These are phyloP conservation scores for Styela clava DNA, from an alignment of 23 tunicate genomes.

Conservation along the genomic window DNA sequence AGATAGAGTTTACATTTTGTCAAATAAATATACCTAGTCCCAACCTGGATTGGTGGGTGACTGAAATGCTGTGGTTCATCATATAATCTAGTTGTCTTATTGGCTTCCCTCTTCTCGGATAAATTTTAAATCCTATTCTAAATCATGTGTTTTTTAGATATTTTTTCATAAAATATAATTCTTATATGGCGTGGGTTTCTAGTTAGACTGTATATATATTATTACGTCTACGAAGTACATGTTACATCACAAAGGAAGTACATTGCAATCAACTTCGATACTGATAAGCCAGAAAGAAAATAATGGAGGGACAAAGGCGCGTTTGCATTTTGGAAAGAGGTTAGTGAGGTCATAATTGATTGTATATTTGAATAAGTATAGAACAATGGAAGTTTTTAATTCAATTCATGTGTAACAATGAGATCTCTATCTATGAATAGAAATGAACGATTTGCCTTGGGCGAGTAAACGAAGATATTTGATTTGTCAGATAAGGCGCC, in stretches of 20 bases:
- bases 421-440: neutral
- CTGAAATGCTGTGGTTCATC: neutral
- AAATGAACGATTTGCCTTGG: neutral
- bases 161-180: no score
- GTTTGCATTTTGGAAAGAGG: conserved; percentile 31
- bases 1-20: neutral
- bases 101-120: no score
- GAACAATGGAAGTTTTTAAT: neutral
- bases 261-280: neutral
- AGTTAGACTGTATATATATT: neutral
- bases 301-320: conserved; percentile 16
- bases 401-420: neutral
- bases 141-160: neutral
- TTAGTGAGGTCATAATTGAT: neutral
- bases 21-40: no score
- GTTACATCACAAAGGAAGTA: neutral
- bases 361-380: neutral
- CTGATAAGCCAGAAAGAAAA: neutral
- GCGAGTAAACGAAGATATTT: neutral
- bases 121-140: neutral
- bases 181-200: neutral
- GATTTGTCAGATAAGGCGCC: neutral
- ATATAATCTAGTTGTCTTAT: no score
- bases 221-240: neutral
- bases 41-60: no score